phyloP scores from a whole-genome alignment of 2,797 vertebrate species.

The Enteromius treurensis region DNA sequence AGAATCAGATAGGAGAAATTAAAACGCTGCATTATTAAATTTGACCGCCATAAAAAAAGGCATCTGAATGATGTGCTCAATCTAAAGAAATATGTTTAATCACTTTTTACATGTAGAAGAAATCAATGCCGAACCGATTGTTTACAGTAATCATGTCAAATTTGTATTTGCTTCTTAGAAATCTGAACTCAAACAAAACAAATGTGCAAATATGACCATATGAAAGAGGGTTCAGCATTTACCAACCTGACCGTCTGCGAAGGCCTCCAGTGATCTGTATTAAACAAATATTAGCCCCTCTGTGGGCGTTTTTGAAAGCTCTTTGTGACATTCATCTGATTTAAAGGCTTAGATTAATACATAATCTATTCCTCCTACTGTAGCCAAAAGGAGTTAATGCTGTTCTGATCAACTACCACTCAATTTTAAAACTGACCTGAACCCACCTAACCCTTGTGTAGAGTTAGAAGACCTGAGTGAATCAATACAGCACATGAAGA shows the following conservation, averaged over 20 bases:
- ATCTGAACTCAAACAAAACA: neutral
- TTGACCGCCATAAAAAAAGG: slow-evolving; percentile 33
- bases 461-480: neutral
- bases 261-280: too few species aligned
- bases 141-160: neutral
- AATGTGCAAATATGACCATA: neutral
- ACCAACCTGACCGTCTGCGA: too few species aligned
- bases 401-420: too few species aligned
- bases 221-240: too few species aligned
- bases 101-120: neutral
- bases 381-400: too few species aligned
- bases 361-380: too few species aligned
- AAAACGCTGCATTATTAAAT: slow-evolving; percentile 72
- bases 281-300: too few species aligned
- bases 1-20: slow-evolving; percentile 74
- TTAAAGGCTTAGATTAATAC: too few species aligned
- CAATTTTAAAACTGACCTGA: too few species aligned
- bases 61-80: neutral
- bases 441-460: neutral
- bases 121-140: neutral
- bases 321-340: too few species aligned
- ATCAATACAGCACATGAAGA: neutral
- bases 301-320: too few species aligned
- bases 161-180: neutral
- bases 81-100: neutral